Evolutionary conservation across 2,797 vertebrate genomes (phyloP), one percentile per base, ranked within the genome.

Genomic region (Emydoidea blandingii): DNA sequence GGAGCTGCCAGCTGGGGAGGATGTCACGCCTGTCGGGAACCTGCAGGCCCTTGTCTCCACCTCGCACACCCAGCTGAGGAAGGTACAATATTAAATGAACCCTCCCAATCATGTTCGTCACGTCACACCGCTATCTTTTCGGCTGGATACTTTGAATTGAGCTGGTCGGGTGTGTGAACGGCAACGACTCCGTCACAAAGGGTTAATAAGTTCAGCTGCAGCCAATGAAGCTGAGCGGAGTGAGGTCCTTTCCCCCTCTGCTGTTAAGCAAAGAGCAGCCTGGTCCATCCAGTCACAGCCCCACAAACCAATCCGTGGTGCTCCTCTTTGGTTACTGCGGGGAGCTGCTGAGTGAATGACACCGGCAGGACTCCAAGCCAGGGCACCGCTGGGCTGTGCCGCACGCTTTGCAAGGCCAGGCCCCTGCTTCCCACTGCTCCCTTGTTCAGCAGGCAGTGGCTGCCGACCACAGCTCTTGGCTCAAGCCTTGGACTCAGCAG

Each of bases 251-350:
- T 49, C 68, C 81, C 41, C 3, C 44, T 81, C 88, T 68, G 78
- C 44, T 37, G 76, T 29, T 57, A 27, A 27, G 27, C 50, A 49
- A 72, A 72, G 72, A 78, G 44, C 54, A 49, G 52, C n/a, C 16
- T 34, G 29, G 37, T 92, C 76, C 90, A 76, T 92, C 76, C 90
- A 65, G 65, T 91, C 82, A 81, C 57, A n/a, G 84, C 83, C 41
- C 78, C 81, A 85, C 94, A 94, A 53, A 84, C 80, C 78, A 54
- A 53, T 78, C 85, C 3, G 10, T 21, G 34, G 19, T 6, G n/a
- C n/a, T 11, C 12, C 50, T 11, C 27, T 57, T 5, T 4, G 25
- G 56, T 37, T 25, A 14, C 81, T 59, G 27, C 57, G 50, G 56
- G 59, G 57, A 68, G 62, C 27, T 84, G 37, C 9, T 1, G 12